Percentiles rank a stretch among this genome's conserved stretches.
Conservation (phyloP, 2,113 vertebrate genomes). For the Mormoops blainvillei region DNA sequence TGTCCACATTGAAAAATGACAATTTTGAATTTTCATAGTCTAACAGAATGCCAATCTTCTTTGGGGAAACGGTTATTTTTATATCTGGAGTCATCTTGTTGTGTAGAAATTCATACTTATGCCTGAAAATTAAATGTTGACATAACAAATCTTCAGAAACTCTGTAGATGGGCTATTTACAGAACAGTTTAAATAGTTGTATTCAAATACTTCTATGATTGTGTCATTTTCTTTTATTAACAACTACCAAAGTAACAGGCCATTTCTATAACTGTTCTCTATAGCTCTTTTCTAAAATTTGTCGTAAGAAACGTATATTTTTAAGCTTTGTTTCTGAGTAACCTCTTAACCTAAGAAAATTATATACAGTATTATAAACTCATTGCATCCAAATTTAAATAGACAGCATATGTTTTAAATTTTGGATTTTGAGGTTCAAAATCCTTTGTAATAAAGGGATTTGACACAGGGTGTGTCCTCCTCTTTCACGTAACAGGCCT, state of each 20-base stretch:
- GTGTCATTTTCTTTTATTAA: neutral
- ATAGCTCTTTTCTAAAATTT: neutral
- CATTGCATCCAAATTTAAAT: neutral
- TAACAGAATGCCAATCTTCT: conserved; percentile 86
- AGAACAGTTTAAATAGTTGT: neutral
- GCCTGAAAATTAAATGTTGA: conserved; percentile 78
- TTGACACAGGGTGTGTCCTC: neutral
- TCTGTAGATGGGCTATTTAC: neutral
- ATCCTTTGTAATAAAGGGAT: neutral
- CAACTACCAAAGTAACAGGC: neutral
- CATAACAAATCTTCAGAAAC: conserved; percentile 21
- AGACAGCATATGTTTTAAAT: neutral
- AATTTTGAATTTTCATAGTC: conserved; percentile 87
- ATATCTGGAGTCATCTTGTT: conserved; percentile 84
- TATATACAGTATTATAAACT: neutral
- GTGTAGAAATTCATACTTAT: conserved; percentile 93
- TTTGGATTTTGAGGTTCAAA: neutral
- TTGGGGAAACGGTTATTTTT: conserved; percentile 78
- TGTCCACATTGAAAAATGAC: conserved; percentile 90
- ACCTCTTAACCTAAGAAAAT: neutral
- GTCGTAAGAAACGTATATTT: neutral
- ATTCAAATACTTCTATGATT: neutral
- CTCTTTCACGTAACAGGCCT: neutral
- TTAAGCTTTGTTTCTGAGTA: neutral
- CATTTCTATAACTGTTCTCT: neutral